phyloP scores from a whole-genome alignment of 2,888 invertebrate species.

The Neelides folsomi region DNA sequence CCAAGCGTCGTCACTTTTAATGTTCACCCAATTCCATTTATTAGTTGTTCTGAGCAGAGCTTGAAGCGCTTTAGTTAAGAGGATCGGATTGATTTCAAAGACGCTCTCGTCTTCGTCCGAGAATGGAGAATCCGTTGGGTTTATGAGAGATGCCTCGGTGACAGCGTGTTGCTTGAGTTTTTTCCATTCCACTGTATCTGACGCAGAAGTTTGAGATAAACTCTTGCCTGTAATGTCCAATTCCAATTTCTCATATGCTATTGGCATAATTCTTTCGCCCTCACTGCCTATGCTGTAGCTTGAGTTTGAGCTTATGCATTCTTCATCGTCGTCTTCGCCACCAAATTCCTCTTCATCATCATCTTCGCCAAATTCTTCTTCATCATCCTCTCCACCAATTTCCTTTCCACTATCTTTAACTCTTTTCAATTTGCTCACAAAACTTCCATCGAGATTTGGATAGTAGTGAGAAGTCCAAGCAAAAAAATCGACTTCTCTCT shows the following conservation, averaged over 20 bases:
- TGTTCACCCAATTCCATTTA: slow-evolving; percentile 10
- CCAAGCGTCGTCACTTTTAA: slow-evolving; percentile 22
- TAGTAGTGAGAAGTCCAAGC: slow-evolving; percentile 18
- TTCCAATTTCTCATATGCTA: too few relatives aligned
- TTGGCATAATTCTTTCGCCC: background rate
- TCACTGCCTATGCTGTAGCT: background rate
- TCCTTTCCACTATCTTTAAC: background rate
- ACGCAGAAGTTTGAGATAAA: too few relatives aligned
- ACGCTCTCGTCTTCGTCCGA: slow-evolving; percentile 11
- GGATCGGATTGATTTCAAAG: too few relatives aligned
- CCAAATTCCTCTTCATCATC: slow-evolving; percentile 1
- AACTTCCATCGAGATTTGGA: slow-evolving; percentile 23
- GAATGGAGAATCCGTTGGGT: slow-evolving; percentile 6
- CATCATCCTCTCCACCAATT: background rate
- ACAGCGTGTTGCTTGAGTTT: too few relatives aligned
- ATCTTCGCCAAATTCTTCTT: background rate
- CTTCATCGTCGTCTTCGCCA: background rate
- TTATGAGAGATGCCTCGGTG: too few relatives aligned
- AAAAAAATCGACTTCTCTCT: slow-evolving; percentile 18
- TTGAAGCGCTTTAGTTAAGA: slow-evolving; percentile 13
- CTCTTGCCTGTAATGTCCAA: too few relatives aligned
- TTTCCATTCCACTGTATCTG: too few relatives aligned
- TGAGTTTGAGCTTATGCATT: background rate
- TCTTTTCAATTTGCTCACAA: slow-evolving; percentile 20
- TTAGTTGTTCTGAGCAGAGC: slow-evolving; percentile 8